phyloP scores from a whole-genome alignment of 2,113 vertebrate genomes.

The human region GRCh38 chr5:102707001-102707500 shows the following conservation, averaged over 20 bases:
- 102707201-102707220: not conserved
- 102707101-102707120: not conserved
- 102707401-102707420: not conserved
- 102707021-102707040: not conserved
- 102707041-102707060: not conserved
- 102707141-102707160: not conserved
- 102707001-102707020: not conserved
- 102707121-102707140: not conserved
- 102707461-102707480: not conserved
- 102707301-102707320: not conserved
- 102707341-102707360: not conserved
- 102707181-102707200: not conserved
- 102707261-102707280: not conserved
- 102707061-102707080: not conserved
- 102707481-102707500: not conserved
- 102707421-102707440: not conserved
- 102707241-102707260: not conserved
- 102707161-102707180: not conserved
- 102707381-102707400: not conserved
- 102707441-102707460: not conserved
- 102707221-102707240: not conserved
- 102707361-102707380: no score
- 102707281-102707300: not conserved
- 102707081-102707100: not conserved
- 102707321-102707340: not conserved